These are phyloP conservation scores for Pasiphila rectangulata DNA, from an alignment of 2,888 invertebrate species.

Conservation along the genomic window DNA sequence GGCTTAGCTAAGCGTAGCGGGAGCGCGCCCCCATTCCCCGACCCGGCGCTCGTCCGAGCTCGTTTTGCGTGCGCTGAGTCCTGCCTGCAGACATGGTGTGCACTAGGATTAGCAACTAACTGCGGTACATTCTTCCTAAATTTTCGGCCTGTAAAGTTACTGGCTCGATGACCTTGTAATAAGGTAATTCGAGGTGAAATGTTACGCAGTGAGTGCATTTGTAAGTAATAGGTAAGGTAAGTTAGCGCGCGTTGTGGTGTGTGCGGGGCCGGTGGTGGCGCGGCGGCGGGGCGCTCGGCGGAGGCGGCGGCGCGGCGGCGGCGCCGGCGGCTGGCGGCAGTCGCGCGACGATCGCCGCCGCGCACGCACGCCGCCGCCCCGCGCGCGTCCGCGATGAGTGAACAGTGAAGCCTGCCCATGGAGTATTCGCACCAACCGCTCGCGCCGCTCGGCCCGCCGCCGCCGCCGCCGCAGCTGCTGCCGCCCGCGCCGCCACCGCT, in stretches of 20 bases:
- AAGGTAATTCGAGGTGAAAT: not conserved
- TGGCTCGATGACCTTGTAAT: not conserved
- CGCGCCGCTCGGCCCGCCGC: conserved; percentile 83
- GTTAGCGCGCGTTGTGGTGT: conserved; percentile 2
- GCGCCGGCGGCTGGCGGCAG: conserved; percentile 41
- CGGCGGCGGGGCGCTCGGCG: conserved; percentile 25
- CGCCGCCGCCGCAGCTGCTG: conserved; percentile 84
- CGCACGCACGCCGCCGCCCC: conserved; percentile 47
- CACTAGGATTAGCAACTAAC: too few relatives aligned
- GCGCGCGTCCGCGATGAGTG: conserved; percentile 61
- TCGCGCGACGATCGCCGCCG: conserved; percentile 49
- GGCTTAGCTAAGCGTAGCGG: too few relatives aligned
- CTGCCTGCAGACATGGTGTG: too few relatives aligned
- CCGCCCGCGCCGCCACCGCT: conserved; percentile 82
- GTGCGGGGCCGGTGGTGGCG: conserved; percentile 28
- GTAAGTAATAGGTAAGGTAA: not conserved
- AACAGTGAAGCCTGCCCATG: conserved; percentile 63
- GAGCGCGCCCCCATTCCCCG: too few relatives aligned
- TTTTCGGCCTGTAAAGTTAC: not conserved
- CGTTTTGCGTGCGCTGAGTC: too few relatives aligned
- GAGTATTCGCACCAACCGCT: conserved; percentile 75
- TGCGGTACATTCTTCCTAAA: too few relatives aligned
- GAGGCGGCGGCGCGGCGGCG: conserved; percentile 35
- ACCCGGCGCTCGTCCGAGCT: too few relatives aligned
- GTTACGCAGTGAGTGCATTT: conserved; percentile 3